A percentile compares a stretch with the other conserved stretches of the same genome.
Evolutionary conservation across 2,888 invertebrate genomes (phyloP).

Genomic region (Carterocephalus palaemon): DNA sequence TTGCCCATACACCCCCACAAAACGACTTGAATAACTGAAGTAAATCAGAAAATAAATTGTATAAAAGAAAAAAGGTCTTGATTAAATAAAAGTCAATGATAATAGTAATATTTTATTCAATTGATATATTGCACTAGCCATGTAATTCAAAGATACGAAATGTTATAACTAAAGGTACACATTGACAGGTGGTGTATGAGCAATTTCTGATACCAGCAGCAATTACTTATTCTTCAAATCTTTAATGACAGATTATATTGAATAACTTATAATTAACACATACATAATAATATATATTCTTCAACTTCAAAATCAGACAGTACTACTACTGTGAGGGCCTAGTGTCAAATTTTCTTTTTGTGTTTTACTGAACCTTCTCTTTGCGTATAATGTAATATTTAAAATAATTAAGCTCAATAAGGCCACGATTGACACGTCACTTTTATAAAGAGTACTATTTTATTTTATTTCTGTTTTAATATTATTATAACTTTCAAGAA

Average conservation of each 20-base stretch:
- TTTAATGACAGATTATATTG: conserved; percentile 5
- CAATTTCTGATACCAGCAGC: conserved; percentile 50
- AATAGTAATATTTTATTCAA: conserved; percentile 68
- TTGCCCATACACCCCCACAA: conserved; percentile 80
- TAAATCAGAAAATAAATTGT: conserved; percentile 56
- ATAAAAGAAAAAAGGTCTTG: conserved; percentile 62
- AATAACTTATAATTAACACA: not conserved
- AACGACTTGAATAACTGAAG: conserved; percentile 58
- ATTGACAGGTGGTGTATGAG: conserved; percentile 75
- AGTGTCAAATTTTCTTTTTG: too few species aligned
- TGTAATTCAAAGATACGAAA: conserved; percentile 39
- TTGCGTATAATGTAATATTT: too few species aligned
- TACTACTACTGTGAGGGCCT: too few species aligned
- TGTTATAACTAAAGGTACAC: conserved; percentile 58
- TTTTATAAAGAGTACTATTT: too few species aligned
- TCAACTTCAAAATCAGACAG: too few species aligned
- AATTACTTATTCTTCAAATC: conserved; percentile 20
- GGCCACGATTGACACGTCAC: too few species aligned
- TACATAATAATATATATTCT: too few species aligned
- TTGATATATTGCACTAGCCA: conserved; percentile 62
- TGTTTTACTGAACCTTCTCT: too few species aligned
- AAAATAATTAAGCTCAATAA: too few species aligned
- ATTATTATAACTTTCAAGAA: too few species aligned
- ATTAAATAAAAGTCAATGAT: conserved; percentile 70
- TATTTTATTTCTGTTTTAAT: too few species aligned